Evolutionary conservation across 2,113 vertebrate genomes (phyloP).

Genomic region (Gopherus flavomarginatus): DNA sequence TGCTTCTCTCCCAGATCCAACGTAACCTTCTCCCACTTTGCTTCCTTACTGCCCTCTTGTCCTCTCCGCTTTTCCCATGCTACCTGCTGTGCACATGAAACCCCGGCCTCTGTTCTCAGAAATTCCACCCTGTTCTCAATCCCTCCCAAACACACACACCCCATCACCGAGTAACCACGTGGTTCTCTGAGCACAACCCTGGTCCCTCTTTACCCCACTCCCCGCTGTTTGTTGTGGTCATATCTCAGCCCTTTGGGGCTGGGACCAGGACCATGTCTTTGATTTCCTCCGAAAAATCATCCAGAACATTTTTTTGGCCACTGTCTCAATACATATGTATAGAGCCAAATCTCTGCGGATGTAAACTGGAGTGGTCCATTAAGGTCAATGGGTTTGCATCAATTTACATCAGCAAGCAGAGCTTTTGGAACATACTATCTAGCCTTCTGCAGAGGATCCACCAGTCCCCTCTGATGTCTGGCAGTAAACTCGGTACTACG

Average conservation of each 20-base stretch:
- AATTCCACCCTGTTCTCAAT: neutral
- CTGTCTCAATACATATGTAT: neutral
- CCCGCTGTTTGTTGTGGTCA: fast-evolving
- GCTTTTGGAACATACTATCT: fast-evolving
- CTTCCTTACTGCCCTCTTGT: neutral
- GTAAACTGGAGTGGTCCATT: neutral
- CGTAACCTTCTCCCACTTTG: neutral
- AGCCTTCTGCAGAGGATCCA: neutral
- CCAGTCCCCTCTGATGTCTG: neutral
- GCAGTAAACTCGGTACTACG: neutral
- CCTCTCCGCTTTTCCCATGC: neutral
- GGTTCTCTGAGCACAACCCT: fast-evolving
- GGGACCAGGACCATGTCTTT: fast-evolving
- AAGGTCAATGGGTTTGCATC: neutral
- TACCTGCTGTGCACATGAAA: neutral
- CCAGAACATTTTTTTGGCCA: neutral
- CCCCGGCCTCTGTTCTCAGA: neutral
- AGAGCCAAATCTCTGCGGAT: neutral
- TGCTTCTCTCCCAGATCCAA: neutral
- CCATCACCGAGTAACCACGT: neutral
- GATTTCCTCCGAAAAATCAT: neutral
- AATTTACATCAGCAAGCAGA: neutral
- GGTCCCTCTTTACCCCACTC: fast-evolving
- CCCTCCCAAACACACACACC: neutral
- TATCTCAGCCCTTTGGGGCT: neutral